Conservation (phyloP, 1,140 invertebrate species). For the Pteromalus puparum region DNA sequence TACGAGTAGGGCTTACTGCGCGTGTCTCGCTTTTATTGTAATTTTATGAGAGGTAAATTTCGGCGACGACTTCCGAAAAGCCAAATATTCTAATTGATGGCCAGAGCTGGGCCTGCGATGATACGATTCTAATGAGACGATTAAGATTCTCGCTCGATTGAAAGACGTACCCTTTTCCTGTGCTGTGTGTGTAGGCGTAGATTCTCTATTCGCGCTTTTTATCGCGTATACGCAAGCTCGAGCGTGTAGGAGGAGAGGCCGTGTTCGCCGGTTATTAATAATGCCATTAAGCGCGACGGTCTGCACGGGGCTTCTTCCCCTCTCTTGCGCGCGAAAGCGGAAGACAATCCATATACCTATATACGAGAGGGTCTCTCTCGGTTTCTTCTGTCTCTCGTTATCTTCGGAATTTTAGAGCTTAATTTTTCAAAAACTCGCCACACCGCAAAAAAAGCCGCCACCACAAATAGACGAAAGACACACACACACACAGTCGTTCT, state of each 20-base stretch:
- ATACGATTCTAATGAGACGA: no score
- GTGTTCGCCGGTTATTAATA: slow-evolving; percentile 48
- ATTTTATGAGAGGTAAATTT: not conserved
- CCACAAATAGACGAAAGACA: no score
- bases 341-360: slow-evolving; percentile 11
- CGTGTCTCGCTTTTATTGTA: not conserved
- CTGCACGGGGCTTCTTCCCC: slow-evolving; percentile 9
- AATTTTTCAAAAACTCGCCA: not conserved
- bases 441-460: no score
- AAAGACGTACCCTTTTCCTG: not conserved
- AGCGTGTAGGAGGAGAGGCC: not conserved
- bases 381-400: not conserved
- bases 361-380: not conserved
- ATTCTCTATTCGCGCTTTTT: no score
- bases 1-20: not conserved
- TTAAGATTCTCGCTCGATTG: no score
- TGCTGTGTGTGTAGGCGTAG: no score
- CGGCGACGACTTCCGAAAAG: no score
- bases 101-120: no score
- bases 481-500: not conserved
- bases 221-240: not conserved
- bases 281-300: slow-evolving; percentile 46
- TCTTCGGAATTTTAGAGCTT: not conserved
- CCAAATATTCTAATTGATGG: no score
- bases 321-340: not conserved